phyloP scores from a whole-genome alignment of 2,888 invertebrate species.

The Torymus tubicola region DNA sequence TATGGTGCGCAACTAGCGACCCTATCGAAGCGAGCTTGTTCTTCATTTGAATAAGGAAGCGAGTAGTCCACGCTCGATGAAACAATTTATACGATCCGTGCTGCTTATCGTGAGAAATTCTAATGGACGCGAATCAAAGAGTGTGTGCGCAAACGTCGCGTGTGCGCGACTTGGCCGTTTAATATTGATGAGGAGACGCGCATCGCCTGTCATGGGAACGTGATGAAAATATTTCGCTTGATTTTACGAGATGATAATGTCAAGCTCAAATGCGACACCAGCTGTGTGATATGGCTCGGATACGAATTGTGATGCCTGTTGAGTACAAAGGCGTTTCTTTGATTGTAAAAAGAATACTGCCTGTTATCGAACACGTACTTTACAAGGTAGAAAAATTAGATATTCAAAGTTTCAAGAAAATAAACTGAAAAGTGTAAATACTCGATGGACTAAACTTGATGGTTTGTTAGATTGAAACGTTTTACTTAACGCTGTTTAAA shows the following conservation, averaged over 20 bases:
- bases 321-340: too few relatives aligned
- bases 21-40: conserved; percentile 1
- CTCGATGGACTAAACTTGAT: too few relatives aligned
- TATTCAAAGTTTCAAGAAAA: too few relatives aligned
- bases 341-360: too few relatives aligned
- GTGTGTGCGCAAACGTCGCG: not conserved
- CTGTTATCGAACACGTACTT: too few relatives aligned
- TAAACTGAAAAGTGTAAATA: too few relatives aligned
- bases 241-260: not conserved
- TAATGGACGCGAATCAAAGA: conserved; percentile 17
- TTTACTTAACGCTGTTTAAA: too few relatives aligned
- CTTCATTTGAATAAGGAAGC: conserved; percentile 53
- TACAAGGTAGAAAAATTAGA: too few relatives aligned
- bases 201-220: conserved; percentile 22
- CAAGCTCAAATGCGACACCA: not conserved
- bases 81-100: conserved; percentile 41
- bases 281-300: too few relatives aligned
- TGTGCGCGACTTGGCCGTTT: conserved; percentile 27
- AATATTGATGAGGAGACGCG: conserved; percentile 52
- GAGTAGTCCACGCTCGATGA: conserved; percentile 24
- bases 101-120: conserved; percentile 53
- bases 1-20: not conserved
- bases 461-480: too few relatives aligned
- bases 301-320: too few relatives aligned
- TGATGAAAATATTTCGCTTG: conserved; percentile 29